Evolutionary conservation across 2,888 invertebrate species (phyloP).

Genomic region (Cephus spinipes): DNA sequence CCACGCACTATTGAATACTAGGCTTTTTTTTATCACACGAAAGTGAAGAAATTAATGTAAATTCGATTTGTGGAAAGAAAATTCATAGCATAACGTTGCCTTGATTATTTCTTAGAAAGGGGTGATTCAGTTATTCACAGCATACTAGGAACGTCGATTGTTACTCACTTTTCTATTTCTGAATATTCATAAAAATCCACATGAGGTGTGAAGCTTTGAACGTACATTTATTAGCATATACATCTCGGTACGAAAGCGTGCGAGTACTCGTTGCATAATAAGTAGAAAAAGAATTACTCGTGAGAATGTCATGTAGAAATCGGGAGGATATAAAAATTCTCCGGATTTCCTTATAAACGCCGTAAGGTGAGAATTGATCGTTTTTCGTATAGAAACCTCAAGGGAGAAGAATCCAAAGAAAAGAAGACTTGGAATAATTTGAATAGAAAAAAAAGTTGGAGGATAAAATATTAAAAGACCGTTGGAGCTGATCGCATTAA

Average conservation of each 20-base stretch:
- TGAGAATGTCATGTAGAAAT: background rate
- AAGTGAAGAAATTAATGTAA: background rate
- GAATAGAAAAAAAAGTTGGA: background rate
- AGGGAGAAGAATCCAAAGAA: background rate
- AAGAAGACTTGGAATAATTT: background rate
- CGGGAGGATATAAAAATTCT: background rate
- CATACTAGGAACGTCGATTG: background rate
- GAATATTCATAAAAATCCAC: background rate
- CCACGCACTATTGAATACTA: background rate
- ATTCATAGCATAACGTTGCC: background rate
- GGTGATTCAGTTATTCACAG: background rate
- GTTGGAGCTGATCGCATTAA: conserved; percentile 42
- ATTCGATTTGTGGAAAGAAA: too few relatives aligned
- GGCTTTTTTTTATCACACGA: background rate
- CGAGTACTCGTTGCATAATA: background rate
- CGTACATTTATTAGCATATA: background rate
- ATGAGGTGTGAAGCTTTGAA: background rate
- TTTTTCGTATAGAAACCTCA: background rate
- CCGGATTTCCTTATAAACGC: background rate
- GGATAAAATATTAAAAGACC: background rate
- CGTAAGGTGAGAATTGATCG: background rate
- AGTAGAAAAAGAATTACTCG: background rate
- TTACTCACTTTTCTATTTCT: background rate
- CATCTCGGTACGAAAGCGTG: background rate
- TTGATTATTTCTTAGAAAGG: background rate